Evolutionary conservation across 2,888 invertebrate species (phyloP), one percentile per base, ranked within the genome.

Genomic region (Aphrophora alni): DNA sequence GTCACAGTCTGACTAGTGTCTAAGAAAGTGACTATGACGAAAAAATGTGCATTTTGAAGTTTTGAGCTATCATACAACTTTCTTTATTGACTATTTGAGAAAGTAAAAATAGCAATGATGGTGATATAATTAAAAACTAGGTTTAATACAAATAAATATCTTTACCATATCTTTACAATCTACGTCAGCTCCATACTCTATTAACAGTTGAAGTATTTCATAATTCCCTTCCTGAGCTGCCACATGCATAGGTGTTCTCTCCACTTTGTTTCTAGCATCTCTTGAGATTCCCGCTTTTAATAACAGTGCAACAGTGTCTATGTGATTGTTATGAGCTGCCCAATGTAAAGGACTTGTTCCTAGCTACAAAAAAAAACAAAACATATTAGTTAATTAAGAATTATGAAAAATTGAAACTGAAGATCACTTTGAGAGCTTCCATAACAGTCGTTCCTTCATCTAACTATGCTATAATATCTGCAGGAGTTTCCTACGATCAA

Each of bases 191-290:
- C 93, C 93, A 86, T 93, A 91, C 76, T 90, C 90, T 12, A 96
- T 87, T 38, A 96, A 89, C 51, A 94, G 89, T 85, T 92, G 91
- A 12, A 94, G 94, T 85, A 96, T 94, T 82, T 91, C 90, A 80
- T 92, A 89, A 88, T 97, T 95, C 0, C 97, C 98, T 86, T 94
- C 95, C 87, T 93, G 93, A 1, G 95, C 94, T 44, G 97, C 97
- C 87, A 97, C 92, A 89, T 98, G 98, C 84, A 98, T 89, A 38
- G 98, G 95, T 25, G 98, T 97, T 86, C 96, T 92, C 87, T 97
- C 97, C 0, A 97, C 96, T 90, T 98, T 98, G 33, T 96, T 98
- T 86, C 95, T 91, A 0, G 95, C 94, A 90, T 98, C 97, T 85
- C 95, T 92, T 78, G 95, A 95, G 84, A 96, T 95, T 79, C 97